Conservation (phyloP, 2,888 invertebrate species). For the Philopedon plagiatum region DNA sequence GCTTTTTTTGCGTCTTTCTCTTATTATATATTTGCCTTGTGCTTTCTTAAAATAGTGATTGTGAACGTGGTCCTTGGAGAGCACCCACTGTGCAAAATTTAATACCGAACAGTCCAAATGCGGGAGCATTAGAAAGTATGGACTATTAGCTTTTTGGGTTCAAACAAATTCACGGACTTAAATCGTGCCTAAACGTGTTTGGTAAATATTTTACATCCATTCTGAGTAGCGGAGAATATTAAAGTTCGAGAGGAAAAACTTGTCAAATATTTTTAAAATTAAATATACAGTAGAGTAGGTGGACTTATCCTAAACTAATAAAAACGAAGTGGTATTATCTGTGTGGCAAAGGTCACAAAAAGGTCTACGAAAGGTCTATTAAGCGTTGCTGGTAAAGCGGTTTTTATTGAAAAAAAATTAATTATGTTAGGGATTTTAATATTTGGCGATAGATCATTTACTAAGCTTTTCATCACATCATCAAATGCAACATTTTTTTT, state of each 20-base stretch:
- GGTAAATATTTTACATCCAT: too few relatives aligned
- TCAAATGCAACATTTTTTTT: too few relatives aligned
- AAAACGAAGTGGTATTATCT: background rate
- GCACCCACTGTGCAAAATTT: background rate
- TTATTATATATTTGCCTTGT: background rate
- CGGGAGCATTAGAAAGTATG: background rate
- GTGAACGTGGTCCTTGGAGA: background rate
- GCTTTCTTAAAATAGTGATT: background rate
- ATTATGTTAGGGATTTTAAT: background rate
- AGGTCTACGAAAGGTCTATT: too few relatives aligned
- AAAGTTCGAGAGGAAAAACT: background rate
- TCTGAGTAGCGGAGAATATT: too few relatives aligned
- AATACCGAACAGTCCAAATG: background rate
- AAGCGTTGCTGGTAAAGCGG: too few relatives aligned
- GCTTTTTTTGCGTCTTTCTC: background rate
- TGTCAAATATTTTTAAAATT: background rate
- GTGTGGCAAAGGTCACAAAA: background rate
- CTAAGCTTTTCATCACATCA: too few relatives aligned
- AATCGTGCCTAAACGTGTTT: too few relatives aligned
- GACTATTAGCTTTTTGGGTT: background rate
- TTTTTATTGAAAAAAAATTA: too few relatives aligned
- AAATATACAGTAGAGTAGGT: background rate
- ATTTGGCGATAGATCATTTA: too few relatives aligned
- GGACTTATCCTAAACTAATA: background rate
- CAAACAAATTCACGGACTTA: too few relatives aligned